Evolutionary conservation across 2,888 invertebrate species (phyloP).

Genomic region (Caenorhabditis afra): DNA sequence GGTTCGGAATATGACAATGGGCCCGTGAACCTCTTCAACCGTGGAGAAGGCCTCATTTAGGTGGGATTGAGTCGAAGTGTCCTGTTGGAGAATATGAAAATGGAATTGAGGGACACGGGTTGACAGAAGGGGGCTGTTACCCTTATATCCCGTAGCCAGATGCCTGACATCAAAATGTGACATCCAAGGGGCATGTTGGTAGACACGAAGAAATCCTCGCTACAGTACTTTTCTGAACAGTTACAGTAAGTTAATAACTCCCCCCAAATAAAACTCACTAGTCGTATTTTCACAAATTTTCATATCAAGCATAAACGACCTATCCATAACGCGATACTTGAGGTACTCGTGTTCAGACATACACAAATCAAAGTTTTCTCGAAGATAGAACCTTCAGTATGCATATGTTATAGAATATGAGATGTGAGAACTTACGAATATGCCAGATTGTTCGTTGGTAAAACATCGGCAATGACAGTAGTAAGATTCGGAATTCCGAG

Average conservation of each 20-base stretch:
- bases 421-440: constrained; percentile 7
- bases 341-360: constrained; percentile 11
- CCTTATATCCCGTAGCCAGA: constrained; percentile 35
- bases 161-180: constrained; percentile 39
- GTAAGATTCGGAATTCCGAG: constrained; percentile 17
- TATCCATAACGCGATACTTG: not conserved
- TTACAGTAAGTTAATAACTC: not conserved
- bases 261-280: too few species aligned
- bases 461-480: constrained; percentile 3
- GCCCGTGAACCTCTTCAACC: constrained; percentile 47
- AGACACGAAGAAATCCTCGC: not conserved
- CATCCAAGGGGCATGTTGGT: constrained; percentile 35
- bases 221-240: constrained; percentile 39
- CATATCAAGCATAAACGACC: constrained; percentile 4
- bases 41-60: constrained; percentile 44
- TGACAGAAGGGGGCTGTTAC: not conserved
- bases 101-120: not conserved
- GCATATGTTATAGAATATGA: not conserved
- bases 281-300: not conserved
- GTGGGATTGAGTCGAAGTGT: constrained; percentile 23
- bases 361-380: constrained; percentile 4
- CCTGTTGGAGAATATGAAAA: constrained; percentile 1
- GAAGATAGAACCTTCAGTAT: not conserved
- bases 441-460: constrained; percentile 2
- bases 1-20: constrained; percentile 52